Conservation (phyloP, 2,113 vertebrate genomes). For the Rattus rattus region DNA sequence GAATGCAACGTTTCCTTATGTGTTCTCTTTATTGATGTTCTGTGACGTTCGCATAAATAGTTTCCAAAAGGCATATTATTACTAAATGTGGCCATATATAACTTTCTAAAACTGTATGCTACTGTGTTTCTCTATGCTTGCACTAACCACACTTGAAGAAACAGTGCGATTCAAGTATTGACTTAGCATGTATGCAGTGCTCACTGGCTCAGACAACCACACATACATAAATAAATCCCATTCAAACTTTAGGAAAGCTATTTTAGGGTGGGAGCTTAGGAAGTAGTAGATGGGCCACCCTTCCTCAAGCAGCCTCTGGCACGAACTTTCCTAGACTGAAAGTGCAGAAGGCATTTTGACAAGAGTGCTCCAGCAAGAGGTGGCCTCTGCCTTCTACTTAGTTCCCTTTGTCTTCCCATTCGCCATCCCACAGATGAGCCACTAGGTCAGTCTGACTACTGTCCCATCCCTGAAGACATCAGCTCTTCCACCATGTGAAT, state of each 20-base stretch:
- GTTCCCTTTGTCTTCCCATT: not conserved
- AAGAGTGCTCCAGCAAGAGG: not conserved
- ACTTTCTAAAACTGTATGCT: not conserved
- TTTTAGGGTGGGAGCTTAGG: not conserved
- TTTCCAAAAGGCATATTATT: not conserved
- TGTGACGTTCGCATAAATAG: not conserved
- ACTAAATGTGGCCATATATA: not conserved
- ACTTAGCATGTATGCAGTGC: not conserved
- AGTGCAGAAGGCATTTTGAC: not conserved
- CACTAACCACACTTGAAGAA: not conserved
- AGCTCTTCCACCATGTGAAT: not conserved
- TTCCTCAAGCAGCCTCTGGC: not conserved
- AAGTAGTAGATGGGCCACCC: not conserved
- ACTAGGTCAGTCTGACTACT: not conserved
- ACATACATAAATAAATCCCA: not conserved
- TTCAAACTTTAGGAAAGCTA: not conserved
- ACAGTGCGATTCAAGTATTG: not conserved
- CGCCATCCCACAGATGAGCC: not conserved
- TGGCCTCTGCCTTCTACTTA: not conserved
- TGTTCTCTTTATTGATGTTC: slow-evolving; percentile 22
- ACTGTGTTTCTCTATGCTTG: not conserved
- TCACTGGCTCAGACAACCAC: not conserved
- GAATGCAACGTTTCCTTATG: not conserved
- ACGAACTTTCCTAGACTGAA: not conserved
- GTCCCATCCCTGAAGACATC: too few relatives aligned